Conservation (phyloP, 2,113 vertebrate genomes). For the Passer domesticus region DNA sequence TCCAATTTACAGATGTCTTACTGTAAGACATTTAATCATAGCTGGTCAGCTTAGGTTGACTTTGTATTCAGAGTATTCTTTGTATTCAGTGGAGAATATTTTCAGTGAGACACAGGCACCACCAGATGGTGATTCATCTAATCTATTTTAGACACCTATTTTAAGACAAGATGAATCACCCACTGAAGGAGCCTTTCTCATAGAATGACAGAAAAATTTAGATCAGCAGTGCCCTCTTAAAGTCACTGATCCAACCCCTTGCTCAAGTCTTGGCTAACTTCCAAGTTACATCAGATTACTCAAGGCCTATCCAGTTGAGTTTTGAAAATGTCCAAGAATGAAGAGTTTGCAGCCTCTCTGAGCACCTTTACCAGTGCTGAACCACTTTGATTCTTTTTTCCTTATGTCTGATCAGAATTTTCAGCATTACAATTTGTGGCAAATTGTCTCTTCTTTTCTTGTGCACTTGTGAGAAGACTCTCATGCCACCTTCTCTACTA, state of each 20-base stretch:
- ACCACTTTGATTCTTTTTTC: background rate
- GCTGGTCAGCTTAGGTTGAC: constrained; percentile 19
- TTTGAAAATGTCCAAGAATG: background rate
- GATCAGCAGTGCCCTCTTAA: background rate
- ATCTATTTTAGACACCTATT: constrained; percentile 68
- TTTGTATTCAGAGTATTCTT: background rate
- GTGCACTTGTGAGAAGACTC: background rate
- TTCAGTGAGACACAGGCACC: constrained; percentile 38
- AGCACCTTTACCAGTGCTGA: background rate
- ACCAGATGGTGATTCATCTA: constrained; percentile 66
- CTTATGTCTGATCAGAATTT: background rate
- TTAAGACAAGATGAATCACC: constrained; percentile 66
- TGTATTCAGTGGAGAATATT: constrained; percentile 17
- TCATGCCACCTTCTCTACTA: background rate
- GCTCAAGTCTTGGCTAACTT: background rate
- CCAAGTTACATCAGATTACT: background rate
- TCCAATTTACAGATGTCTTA: background rate
- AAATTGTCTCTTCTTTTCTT: background rate
- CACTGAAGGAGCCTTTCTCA: constrained; percentile 30
- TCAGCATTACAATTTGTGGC: background rate
- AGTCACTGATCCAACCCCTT: background rate
- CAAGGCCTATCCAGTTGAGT: background rate
- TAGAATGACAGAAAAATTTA: constrained; percentile 25
- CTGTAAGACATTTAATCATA: background rate
- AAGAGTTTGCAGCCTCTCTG: background rate